These are phyloP conservation scores for Silurus glanis DNA, from an alignment of 2,113 vertebrate species.

Conservation along the genomic window DNA sequence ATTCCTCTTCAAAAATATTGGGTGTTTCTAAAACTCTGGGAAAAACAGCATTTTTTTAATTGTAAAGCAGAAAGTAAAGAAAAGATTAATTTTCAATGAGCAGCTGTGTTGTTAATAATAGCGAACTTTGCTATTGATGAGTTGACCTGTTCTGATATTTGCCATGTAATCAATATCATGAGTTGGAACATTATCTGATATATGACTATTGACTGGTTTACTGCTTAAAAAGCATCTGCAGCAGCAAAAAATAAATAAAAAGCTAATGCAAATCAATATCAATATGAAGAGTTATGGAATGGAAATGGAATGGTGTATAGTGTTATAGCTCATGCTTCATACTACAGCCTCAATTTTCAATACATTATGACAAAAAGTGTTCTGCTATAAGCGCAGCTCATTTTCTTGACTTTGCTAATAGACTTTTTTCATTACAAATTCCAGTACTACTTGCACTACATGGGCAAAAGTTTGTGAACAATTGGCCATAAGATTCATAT, in stretches of 20 bases:
- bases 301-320: background rate
- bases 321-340: background rate
- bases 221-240: background rate
- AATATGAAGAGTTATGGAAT: background rate
- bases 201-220: background rate
- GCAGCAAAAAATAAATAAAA: background rate
- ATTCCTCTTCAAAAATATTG: too few relatives aligned
- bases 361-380: background rate
- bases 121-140: too few relatives aligned
- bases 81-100: background rate
- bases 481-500: too few relatives aligned
- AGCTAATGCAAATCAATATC: conserved; percentile 11
- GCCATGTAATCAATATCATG: background rate
- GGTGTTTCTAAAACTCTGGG: background rate
- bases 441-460: too few relatives aligned
- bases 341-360: background rate
- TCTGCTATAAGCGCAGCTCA: too few relatives aligned
- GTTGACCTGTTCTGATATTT: background rate
- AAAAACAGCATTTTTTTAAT: background rate
- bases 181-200: background rate
- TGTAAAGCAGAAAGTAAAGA: background rate
- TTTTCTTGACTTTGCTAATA: too few relatives aligned
- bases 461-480: too few relatives aligned
- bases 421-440: too few relatives aligned
- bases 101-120: background rate